phyloP scores from a whole-genome alignment of 2,888 invertebrate genomes.

The Pseudoips prasinana region DNA sequence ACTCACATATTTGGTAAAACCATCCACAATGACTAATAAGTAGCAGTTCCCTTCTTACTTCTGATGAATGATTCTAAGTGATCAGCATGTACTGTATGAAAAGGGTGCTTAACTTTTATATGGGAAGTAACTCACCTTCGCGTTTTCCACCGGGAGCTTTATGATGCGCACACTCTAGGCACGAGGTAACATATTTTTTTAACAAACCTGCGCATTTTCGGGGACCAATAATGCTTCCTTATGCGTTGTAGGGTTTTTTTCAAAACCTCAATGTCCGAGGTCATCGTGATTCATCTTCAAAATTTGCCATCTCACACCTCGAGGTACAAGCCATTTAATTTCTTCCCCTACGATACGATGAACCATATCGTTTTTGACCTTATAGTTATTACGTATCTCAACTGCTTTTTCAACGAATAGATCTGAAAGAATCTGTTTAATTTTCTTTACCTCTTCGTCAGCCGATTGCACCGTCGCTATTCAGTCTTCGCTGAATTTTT shows the following conservation, averaged over 20 bases:
- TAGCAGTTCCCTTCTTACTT: neutral
- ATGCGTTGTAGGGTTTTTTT: conserved; percentile 19
- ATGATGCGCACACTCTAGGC: conserved; percentile 6
- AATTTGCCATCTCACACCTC: conserved; percentile 25
- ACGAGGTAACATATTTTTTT: conserved; percentile 7
- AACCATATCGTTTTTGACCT: conserved; percentile 18
- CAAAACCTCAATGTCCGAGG: conserved; percentile 24
- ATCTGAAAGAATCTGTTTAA: conserved; percentile 15
- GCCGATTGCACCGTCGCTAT: conserved; percentile 16
- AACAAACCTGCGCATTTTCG: conserved; percentile 5
- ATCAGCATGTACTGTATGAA: conserved; percentile 3
- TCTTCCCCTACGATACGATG: conserved; percentile 3
- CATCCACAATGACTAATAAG: conserved; percentile 1
- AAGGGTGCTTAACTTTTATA: neutral
- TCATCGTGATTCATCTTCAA: conserved; percentile 26
- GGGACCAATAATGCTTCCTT: conserved; percentile 4
- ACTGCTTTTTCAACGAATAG: conserved; percentile 1
- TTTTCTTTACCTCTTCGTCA: conserved; percentile 19
- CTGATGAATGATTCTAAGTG: neutral
- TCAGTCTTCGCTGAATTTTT: conserved; percentile 9
- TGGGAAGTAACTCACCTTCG: conserved; percentile 1
- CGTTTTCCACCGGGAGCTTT: conserved; percentile 14
- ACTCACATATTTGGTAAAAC: conserved; percentile 1
- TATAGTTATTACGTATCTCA: conserved; percentile 22
- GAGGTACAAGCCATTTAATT: conserved; percentile 27